A percentile compares a stretch with the other conserved stretches of the same genome.
phyloP scores from a whole-genome alignment of 1,140 invertebrate genomes.

The Harlomillsia oculata region DNA sequence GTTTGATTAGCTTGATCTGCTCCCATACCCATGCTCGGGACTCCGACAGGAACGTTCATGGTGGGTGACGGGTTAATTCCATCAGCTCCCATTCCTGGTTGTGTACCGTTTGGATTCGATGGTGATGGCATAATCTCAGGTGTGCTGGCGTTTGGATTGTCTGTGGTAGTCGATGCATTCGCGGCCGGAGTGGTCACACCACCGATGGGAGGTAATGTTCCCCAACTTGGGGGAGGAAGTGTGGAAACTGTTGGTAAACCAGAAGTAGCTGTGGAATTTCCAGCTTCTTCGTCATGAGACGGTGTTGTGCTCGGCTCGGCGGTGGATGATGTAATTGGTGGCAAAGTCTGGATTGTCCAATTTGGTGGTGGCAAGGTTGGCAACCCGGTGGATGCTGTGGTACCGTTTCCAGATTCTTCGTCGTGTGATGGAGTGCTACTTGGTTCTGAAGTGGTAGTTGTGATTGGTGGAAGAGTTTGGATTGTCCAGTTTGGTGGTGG shows the following conservation, averaged over 20 bases:
- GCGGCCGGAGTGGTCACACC: not conserved
- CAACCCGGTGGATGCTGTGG: not conserved
- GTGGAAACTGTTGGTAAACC: constrained; percentile 13
- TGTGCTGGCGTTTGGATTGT: not conserved
- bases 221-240: constrained; percentile 7
- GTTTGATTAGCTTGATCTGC: not conserved
- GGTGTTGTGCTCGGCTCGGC: constrained; percentile 6
- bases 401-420: not conserved
- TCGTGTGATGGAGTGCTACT: not conserved
- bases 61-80: not conserved
- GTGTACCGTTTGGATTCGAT: not conserved
- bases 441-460: not conserved
- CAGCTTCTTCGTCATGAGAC: not conserved
- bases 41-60: too few relatives aligned
- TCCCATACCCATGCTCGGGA: too few relatives aligned
- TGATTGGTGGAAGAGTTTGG: not conserved
- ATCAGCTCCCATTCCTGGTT: not conserved
- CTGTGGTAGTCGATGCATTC: not conserved
- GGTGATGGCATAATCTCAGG: not conserved
- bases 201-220: not conserved
- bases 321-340: constrained; percentile 8
- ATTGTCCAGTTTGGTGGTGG: not conserved
- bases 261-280: not conserved
- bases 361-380: constrained; percentile 10
- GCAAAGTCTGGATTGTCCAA: not conserved